These are phyloP conservation scores for Rhineura floridana DNA, from an alignment of 2,113 vertebrate genomes.

Conservation along the genomic window DNA sequence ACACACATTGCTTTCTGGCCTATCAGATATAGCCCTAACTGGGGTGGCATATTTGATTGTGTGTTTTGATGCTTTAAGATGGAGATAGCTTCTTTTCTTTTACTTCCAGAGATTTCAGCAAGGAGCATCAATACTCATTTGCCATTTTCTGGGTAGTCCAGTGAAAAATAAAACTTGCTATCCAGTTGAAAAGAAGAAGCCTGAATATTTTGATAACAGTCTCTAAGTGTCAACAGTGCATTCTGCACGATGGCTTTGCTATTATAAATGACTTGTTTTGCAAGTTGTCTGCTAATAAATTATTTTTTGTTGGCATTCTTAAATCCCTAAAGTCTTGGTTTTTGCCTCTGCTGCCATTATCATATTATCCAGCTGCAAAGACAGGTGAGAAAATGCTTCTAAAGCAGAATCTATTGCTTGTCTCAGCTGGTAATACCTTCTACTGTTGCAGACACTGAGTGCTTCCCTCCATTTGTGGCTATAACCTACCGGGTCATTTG, in stretches of 20 bases:
- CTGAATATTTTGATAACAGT: not conserved
- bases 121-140: not conserved
- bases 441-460: not conserved
- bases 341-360: constrained; percentile 15
- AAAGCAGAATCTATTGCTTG: constrained; percentile 27
- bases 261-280: constrained; percentile 35
- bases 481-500: constrained; percentile 1
- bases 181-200: not conserved
- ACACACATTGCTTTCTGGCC: not conserved
- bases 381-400: not conserved
- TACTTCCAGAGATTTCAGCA: not conserved
- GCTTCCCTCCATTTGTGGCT: not conserved
- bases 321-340: not conserved
- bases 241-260: constrained; percentile 8
- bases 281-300: not conserved
- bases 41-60: not conserved
- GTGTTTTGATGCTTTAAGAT: not conserved
- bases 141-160: not conserved
- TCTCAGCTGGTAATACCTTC: constrained; percentile 16
- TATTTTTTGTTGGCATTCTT: constrained; percentile 1
- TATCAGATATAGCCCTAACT: not conserved
- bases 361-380: constrained; percentile 19
- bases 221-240: not conserved
- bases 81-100: not conserved
- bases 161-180: not conserved